phyloP scores from a whole-genome alignment of 2,797 vertebrate species.

The Crenuchus spilurus region DNA sequence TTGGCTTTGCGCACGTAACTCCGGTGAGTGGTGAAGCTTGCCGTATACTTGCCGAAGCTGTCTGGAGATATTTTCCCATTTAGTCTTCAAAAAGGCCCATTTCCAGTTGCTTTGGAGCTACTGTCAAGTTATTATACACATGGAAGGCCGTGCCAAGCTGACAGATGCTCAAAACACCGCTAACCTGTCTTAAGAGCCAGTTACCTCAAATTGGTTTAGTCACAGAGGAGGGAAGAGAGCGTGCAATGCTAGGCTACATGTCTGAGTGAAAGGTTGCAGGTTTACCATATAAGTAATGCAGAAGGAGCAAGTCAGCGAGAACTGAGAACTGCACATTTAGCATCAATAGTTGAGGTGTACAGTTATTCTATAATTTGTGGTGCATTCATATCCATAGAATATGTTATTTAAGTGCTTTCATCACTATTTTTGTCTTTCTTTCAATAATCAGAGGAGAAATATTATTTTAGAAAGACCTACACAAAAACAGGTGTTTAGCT shows the following conservation, averaged over 20 bases:
- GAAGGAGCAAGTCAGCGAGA: no score
- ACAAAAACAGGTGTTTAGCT: no score
- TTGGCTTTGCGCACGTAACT: conserved; percentile 57
- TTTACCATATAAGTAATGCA: neutral
- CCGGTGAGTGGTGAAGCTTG: conserved; percentile 54
- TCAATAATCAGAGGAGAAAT: no score
- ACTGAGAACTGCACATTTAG: neutral
- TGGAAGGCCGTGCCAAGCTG: conserved; percentile 49
- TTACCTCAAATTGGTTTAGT: conserved; percentile 49
- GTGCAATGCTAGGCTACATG: neutral
- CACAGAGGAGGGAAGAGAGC: conserved; percentile 2
- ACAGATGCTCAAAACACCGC: conserved; percentile 45
- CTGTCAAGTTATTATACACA: conserved; percentile 60
- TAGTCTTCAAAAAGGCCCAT: conserved; percentile 58
- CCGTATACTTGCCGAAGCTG: conserved; percentile 57
- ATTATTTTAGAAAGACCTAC: no score
- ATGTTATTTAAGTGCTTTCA: no score
- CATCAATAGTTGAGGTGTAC: neutral
- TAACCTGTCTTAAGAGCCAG: conserved; percentile 36
- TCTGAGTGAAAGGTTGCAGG: neutral
- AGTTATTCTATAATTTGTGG: neutral
- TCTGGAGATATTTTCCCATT: conserved; percentile 63
- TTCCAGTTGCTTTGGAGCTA: conserved; percentile 59
- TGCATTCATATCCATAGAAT: neutral
- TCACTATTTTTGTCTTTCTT: no score